Percentiles rank a stretch among this genome's conserved stretches.
Evolutionary conservation across 2,888 invertebrate genomes (phyloP).

Genomic region (Lycaena phlaeas): DNA sequence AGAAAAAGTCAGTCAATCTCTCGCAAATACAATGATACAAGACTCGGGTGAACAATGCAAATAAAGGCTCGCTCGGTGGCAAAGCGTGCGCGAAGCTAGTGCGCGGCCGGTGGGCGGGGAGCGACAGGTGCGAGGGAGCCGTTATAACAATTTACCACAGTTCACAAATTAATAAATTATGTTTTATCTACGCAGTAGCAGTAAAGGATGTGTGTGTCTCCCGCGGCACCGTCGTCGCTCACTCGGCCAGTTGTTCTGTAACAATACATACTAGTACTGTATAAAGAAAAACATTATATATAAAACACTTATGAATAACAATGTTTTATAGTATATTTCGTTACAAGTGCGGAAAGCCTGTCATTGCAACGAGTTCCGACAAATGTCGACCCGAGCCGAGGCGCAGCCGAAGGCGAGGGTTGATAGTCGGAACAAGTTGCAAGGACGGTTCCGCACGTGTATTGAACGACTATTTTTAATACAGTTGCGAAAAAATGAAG

Average conservation of each 20-base stretch:
- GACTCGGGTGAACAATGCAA: slow-evolving; percentile 21
- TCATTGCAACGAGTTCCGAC: no score
- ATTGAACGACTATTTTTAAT: no score
- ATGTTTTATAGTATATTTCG: no score
- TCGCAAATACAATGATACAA: slow-evolving; percentile 20
- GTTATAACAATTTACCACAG: slow-evolving; percentile 20
- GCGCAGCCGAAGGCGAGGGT: no score
- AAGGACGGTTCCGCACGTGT: no score
- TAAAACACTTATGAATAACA: no score
- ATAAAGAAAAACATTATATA: no score
- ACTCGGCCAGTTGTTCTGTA: slow-evolving; percentile 51
- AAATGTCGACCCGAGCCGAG: no score
- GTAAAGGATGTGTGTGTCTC: slow-evolving; percentile 31
- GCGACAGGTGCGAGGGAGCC: not conserved
- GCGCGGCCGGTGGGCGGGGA: no score
- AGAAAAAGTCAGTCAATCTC: slow-evolving; percentile 65
- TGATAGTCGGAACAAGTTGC: no score
- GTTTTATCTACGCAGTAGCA: slow-evolving; percentile 35
- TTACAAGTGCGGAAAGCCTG: no score
- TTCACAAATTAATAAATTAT: slow-evolving; percentile 41
- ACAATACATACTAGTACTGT: slow-evolving; percentile 19
- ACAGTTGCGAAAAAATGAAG: no score
- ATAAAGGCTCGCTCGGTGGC: slow-evolving; percentile 18
- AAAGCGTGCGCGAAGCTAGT: not conserved
- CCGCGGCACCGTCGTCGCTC: slow-evolving; percentile 21